Conservation (phyloP, 53 echinoderm and acorn worm species). For the Antedon mediterranea region DNA sequence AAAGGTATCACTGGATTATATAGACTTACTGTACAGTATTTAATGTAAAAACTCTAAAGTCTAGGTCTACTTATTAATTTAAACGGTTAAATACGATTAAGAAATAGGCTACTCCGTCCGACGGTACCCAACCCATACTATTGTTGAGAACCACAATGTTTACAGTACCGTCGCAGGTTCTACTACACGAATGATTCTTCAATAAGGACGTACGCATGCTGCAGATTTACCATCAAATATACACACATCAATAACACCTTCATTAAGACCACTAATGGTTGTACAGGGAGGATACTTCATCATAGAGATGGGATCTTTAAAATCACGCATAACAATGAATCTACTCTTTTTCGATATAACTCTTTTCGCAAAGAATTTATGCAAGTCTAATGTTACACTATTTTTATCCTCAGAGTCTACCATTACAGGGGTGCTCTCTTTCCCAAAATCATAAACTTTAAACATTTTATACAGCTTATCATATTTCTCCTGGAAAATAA, state of each 20-base stretch:
- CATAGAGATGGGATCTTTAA: background rate
- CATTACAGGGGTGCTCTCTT: background rate
- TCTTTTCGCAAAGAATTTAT: background rate
- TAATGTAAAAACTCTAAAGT: too few relatives aligned
- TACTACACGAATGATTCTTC: too few relatives aligned
- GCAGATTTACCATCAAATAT: background rate
- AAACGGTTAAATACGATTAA: too few relatives aligned
- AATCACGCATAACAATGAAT: background rate
- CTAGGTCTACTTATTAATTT: too few relatives aligned
- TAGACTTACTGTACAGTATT: too few relatives aligned
- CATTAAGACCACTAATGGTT: background rate
- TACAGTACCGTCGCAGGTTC: too few relatives aligned
- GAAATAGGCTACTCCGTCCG: too few relatives aligned
- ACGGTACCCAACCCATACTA: too few relatives aligned
- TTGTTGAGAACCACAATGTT: too few relatives aligned
- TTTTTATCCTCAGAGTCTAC: background rate
- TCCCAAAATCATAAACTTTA: background rate
- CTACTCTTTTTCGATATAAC: background rate
- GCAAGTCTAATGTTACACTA: background rate
- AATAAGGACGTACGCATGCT: background rate
- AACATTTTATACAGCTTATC: background rate
- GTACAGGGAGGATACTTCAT: background rate
- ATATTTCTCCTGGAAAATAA: too few relatives aligned
- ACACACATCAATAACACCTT: background rate
- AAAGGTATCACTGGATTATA: too few relatives aligned